Evolutionary conservation across 2,888 invertebrate species (phyloP).

Genomic region (Mystacides longicornis): DNA sequence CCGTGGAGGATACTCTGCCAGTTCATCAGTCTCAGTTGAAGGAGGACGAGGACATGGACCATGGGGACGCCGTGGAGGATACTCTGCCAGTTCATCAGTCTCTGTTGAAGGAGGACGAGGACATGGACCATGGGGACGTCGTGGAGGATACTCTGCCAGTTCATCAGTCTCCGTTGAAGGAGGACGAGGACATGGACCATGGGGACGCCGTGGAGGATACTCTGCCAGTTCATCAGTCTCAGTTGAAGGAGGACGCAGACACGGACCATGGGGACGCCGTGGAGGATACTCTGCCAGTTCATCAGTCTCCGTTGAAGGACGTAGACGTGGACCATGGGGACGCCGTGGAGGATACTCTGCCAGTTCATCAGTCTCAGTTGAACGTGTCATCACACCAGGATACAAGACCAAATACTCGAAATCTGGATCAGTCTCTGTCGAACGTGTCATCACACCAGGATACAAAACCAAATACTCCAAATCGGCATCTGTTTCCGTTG

Average conservation of each 20-base stretch:
- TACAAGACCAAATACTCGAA: background rate
- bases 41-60: background rate
- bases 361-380: slow-evolving; percentile 13
- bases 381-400: slow-evolving; percentile 6
- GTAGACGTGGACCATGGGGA: background rate
- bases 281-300: slow-evolving; percentile 1
- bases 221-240: background rate
- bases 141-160: background rate
- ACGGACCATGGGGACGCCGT: slow-evolving; percentile 6
- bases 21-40: slow-evolving; percentile 4
- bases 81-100: slow-evolving; percentile 3
- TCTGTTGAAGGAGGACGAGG: slow-evolving; percentile 11
- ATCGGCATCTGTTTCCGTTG: slow-evolving; percentile 8
- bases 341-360: background rate
- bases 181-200: background rate
- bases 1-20: slow-evolving; percentile 1
- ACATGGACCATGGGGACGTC: slow-evolving; percentile 5
- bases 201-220: background rate
- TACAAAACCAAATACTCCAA: slow-evolving; percentile 5
- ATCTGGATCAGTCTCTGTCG: slow-evolving; percentile 8
- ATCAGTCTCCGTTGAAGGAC: background rate
- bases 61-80: slow-evolving; percentile 5
- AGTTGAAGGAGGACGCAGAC: background rate
- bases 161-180: background rate
- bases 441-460: slow-evolving; percentile 10